Evolutionary conservation across 2,888 invertebrate genomes (phyloP), one percentile per base, ranked within the genome.

Genomic region (Mythimna vitellina): DNA sequence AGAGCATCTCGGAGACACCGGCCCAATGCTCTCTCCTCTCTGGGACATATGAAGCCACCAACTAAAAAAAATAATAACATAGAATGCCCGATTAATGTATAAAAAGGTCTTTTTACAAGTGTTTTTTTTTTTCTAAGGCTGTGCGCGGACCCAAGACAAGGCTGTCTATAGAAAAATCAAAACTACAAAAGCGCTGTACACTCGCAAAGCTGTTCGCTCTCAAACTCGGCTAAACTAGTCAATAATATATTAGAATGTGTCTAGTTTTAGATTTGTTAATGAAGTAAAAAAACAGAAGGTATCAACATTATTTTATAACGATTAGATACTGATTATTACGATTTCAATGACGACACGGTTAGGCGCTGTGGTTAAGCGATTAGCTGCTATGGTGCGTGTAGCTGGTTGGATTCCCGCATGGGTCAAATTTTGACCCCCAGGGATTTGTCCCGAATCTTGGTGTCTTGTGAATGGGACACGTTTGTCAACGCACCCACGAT

Each of bases 21-120:
- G 81, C 97, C 97, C 65, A 98, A 88, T 22, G 97, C 94, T 1
- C 97, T 97, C 87, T 98, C 97, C 81, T 96, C 97, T 65, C 97
- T 96, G 14, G 96, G 97, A 87, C 98, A 98, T 66, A 97, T 95
- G 56, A 98, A 94, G 76, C 97, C 97, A 17, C 97, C 95, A 62
- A 98, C 98, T 98, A 86, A 49, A 92, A 92, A 35, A 93, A 76
- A 70, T 65, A 65, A 81, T 12, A 20, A 20, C 5, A 65, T 10
- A 2, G 0, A 10, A 32, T 38, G 38, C 10, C 38, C 12, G 38
- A 38, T 38, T 38, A 12, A 38, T 38, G 0, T 38, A 17, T 17
- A 46, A 46, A 46, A 46, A 38, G 4, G 12, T 12, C 17, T 46
- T 17, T 5, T 46, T 46, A 46, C 14, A 17, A 56, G 9, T 17